Conservation (phyloP, 2,797 vertebrate genomes). For the Cossypha caffra region DNA sequence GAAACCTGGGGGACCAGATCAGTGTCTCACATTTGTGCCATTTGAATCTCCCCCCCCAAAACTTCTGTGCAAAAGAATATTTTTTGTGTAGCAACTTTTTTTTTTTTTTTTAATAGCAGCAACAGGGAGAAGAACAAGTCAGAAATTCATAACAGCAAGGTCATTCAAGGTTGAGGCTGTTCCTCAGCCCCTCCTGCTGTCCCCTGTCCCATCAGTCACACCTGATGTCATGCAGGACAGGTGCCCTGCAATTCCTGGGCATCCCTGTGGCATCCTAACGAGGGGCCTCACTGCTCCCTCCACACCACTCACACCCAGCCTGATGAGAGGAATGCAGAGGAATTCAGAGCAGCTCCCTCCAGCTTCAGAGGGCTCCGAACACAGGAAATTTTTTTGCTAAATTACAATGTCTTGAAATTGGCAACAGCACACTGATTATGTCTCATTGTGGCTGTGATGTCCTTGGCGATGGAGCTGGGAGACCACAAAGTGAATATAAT, state of each 20-base stretch:
- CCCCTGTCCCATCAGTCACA: not conserved
- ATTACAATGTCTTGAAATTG: constrained; percentile 43
- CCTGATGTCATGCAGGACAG: not conserved
- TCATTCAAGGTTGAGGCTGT: constrained; percentile 18
- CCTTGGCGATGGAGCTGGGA: constrained; percentile 34
- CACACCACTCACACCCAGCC: not conserved
- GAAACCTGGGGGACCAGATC: not conserved
- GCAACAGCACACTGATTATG: constrained; percentile 16
- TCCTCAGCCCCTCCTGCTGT: not conserved
- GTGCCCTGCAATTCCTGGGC: not conserved
- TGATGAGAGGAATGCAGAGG: not conserved
- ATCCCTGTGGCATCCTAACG: not conserved
- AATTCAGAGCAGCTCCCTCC: constrained; percentile 11
- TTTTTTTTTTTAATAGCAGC: not conserved
- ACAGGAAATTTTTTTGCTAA: constrained; percentile 45
- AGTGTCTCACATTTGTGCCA: not conserved
- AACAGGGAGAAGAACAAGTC: not conserved
- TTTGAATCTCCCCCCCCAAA: not conserved
- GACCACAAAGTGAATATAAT: constrained; percentile 21
- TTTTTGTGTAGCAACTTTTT: not conserved
- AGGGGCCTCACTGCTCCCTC: not conserved
- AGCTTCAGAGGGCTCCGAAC: constrained; percentile 17
- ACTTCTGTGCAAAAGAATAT: not conserved
- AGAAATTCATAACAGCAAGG: not conserved
- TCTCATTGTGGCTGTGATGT: constrained; percentile 37